Conservation (phyloP, 2,113 vertebrate species). For the Hydrochoerus hydrochaeris region DNA sequence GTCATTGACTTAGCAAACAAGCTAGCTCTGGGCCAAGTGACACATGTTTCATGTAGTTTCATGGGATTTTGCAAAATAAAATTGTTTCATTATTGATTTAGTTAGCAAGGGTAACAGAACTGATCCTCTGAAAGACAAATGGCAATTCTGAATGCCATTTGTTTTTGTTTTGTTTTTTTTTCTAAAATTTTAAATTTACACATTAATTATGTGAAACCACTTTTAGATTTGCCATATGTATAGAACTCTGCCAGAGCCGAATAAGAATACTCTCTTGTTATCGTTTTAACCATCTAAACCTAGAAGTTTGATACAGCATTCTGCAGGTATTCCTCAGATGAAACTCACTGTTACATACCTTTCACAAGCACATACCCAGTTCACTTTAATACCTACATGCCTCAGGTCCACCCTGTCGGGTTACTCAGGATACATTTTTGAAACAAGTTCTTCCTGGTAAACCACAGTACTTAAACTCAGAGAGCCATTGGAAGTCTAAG, state of each 20-base stretch:
- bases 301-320: not conserved
- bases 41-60: not conserved
- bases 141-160: not conserved
- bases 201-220: not conserved
- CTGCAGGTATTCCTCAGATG: not conserved
- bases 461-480: not conserved
- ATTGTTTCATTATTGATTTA: constrained; percentile 20
- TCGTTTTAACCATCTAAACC: not conserved
- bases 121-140: constrained; percentile 43
- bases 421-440: not conserved
- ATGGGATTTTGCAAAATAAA: not conserved
- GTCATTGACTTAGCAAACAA: constrained; percentile 42
- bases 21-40: not conserved
- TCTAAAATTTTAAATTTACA: constrained; percentile 38
- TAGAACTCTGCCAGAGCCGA: not conserved
- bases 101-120: not conserved
- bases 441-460: not conserved
- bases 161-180: not conserved
- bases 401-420: not conserved
- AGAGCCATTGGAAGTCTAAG: not conserved
- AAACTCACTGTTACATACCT: not conserved
- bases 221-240: not conserved
- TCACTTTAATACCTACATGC: not conserved
- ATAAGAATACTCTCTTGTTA: not conserved
- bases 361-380: not conserved